Percentiles rank a stretch among this genome's conserved stretches.
These are phyloP conservation scores for Chrysolina haemoptera DNA, from an alignment of 2,888 invertebrate genomes.

Conservation along the genomic window DNA sequence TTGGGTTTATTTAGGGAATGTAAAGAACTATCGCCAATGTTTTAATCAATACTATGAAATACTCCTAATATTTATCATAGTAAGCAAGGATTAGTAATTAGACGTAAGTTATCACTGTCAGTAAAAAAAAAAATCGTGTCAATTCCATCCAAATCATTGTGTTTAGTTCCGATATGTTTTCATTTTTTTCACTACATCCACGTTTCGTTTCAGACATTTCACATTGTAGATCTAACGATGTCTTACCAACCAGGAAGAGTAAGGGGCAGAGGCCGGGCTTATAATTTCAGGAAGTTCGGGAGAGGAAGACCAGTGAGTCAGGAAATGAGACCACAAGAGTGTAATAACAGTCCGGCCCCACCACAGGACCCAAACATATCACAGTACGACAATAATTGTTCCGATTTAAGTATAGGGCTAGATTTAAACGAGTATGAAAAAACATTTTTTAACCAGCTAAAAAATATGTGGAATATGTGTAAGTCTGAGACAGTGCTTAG, in stretches of 20 bases:
- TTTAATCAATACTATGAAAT: conserved; percentile 7
- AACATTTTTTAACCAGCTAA: conserved; percentile 70
- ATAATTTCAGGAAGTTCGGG: conserved; percentile 40
- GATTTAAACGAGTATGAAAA: conserved; percentile 68
- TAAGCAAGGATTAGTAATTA: background rate
- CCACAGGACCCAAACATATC: conserved; percentile 53
- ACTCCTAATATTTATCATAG: background rate
- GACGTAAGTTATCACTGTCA: conserved; percentile 16
- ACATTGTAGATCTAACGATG: conserved; percentile 45
- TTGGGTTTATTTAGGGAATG: background rate
- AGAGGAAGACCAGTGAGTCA: conserved; percentile 17
- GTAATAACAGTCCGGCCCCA: background rate
- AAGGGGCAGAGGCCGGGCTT: conserved; percentile 54
- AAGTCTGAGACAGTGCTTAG: conserved; percentile 46
- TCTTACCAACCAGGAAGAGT: conserved; percentile 52
- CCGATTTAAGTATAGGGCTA: conserved; percentile 68
- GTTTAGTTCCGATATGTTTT: conserved; percentile 1
- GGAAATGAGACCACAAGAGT: conserved; percentile 6
- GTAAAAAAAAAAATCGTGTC: conserved; percentile 30
- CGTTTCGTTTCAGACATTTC: conserved; percentile 5
- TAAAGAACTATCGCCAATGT: background rate
- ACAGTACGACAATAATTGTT: conserved; percentile 61
- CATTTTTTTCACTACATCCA: background rate
- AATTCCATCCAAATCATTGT: background rate
- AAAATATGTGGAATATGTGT: conserved; percentile 62